These are phyloP conservation scores for Rhopilema esculentum DNA, from an alignment of 30 jellyfish, hydroid and myxozoan genomes.

Conservation along the genomic window DNA sequence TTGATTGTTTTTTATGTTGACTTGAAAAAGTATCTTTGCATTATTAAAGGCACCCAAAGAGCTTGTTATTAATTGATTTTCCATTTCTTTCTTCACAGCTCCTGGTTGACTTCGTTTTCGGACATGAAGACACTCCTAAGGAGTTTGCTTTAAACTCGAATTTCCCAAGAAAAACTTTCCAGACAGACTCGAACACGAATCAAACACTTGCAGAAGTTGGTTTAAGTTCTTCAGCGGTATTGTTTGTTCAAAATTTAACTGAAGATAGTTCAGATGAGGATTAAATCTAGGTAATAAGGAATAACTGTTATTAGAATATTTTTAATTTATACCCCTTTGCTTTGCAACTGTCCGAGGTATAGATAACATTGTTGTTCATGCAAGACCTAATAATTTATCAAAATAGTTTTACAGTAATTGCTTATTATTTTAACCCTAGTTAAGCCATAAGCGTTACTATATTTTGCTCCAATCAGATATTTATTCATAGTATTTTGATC, in stretches of 20 bases:
- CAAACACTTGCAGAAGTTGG: slow-evolving; percentile 76
- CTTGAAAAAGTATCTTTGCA: too few species aligned
- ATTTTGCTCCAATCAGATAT: too few species aligned
- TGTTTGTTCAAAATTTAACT: slow-evolving; percentile 74
- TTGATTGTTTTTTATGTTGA: too few species aligned
- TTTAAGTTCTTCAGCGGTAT: slow-evolving; percentile 62
- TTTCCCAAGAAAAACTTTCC: slow-evolving; percentile 85
- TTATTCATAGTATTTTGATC: background rate
- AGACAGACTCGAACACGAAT: slow-evolving; percentile 35
- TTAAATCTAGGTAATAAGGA: background rate
- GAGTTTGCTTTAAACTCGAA: slow-evolving; percentile 74
- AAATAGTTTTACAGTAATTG: background rate
- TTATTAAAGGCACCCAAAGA: too few species aligned
- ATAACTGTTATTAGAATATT: background rate
- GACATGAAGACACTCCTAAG: slow-evolving; percentile 76
- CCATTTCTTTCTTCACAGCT: slow-evolving; percentile 35
- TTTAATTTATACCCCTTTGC: background rate
- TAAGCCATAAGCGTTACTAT: background rate
- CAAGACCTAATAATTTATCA: background rate
- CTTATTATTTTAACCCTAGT: background rate
- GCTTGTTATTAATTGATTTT: background rate
- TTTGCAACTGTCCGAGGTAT: background rate
- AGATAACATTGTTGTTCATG: background rate
- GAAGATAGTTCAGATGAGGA: slow-evolving; percentile 86
- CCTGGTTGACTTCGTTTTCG: slow-evolving; percentile 73